These are phyloP conservation scores for Nebria ingens DNA, from an alignment of 1,140 invertebrate species.

Conservation along the genomic window DNA sequence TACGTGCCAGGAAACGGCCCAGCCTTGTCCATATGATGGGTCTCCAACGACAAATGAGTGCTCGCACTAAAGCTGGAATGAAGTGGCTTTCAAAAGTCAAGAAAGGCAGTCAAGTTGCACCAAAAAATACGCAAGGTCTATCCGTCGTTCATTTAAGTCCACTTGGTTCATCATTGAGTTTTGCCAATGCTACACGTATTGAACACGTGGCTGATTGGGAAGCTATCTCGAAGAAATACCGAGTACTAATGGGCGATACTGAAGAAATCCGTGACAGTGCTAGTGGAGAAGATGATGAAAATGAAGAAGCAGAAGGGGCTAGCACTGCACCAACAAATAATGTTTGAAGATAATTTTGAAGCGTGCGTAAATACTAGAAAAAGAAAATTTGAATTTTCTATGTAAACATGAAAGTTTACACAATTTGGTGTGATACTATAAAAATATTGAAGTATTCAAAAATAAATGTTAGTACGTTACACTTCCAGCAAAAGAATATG, in stretches of 20 bases:
- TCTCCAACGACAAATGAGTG: conserved; percentile 61
- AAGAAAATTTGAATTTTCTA: too few relatives aligned
- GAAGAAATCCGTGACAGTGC: conserved; percentile 44
- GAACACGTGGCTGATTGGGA: conserved; percentile 90
- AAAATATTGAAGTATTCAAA: too few relatives aligned
- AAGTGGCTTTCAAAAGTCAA: conserved; percentile 79
- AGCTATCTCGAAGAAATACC: conserved; percentile 76
- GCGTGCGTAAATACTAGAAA: conserved; percentile 17
- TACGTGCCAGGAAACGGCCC: conserved; percentile 53
- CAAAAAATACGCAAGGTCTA: conserved; percentile 65
- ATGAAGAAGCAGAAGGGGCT: conserved; percentile 36
- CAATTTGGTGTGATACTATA: too few relatives aligned
- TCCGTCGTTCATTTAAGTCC: conserved; percentile 68
- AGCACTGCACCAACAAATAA: conserved; percentile 16
- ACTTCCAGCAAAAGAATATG: too few relatives aligned
- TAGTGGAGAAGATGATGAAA: conserved; percentile 37
- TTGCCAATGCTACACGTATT: conserved; percentile 56
- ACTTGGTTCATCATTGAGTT: conserved; percentile 71
- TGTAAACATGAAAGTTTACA: too few relatives aligned
- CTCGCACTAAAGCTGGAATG: conserved; percentile 68
- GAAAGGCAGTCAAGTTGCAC: conserved; percentile 61
- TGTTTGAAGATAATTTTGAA: not conserved
- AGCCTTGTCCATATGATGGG: conserved; percentile 74
- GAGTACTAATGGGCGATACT: conserved; percentile 61
- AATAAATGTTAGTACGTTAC: too few relatives aligned